Base-by-base conservation (phyloP, 2,113 vertebrate genomes). In the Ophthalmolycus amberensis region DNA sequence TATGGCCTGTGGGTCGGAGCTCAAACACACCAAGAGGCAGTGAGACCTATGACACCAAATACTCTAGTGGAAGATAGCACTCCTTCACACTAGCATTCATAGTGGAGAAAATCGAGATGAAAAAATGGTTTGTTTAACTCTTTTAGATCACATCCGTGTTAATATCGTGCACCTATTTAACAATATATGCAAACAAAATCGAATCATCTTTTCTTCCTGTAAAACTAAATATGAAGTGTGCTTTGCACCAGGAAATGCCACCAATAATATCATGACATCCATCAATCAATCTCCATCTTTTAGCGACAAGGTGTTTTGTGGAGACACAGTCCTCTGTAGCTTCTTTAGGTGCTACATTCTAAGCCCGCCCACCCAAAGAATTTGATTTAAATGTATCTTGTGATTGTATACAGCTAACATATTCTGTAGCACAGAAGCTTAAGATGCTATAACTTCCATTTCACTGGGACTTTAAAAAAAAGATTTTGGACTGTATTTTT, bases 1-100 rank as follows among this genome's bases (percentile, higher is more conserved):
- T 82, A 56, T 68, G 75, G 78, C 83, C 85, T 46, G 63, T 48
- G 82, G 90, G 92, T 90, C 86, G 89, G 83, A 80, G 87, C 80
- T 91, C 89, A 89, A 87, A 76, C 84, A 64, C 66, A 90, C 79
- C 75, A 32, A 86, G 46, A 82, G 63, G 83, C 60, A 66, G 32
- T 6, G 65, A 78, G 38, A 75, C 73, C 71, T 38, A 71, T 71
- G 78, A 84, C 82, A 79, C 63, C 11, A 18, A n/a, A 52, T 32
- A 65, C 64, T 71, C 22, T 12, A 65, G 42, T 38, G 38, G 22
- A 40, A n/a, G 50, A 79, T 42, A 67, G 50, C 40, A 40, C 16
- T 59, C n/a, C 14, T 74, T 67, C 37, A 32, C 25, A 37, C 38
- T 20, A 44, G 46, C 12, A 59, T 44, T 77, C 37, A 79, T 37